Conservation (phyloP, 2,113 vertebrate species). For the Synchiropus splendidus region DNA sequence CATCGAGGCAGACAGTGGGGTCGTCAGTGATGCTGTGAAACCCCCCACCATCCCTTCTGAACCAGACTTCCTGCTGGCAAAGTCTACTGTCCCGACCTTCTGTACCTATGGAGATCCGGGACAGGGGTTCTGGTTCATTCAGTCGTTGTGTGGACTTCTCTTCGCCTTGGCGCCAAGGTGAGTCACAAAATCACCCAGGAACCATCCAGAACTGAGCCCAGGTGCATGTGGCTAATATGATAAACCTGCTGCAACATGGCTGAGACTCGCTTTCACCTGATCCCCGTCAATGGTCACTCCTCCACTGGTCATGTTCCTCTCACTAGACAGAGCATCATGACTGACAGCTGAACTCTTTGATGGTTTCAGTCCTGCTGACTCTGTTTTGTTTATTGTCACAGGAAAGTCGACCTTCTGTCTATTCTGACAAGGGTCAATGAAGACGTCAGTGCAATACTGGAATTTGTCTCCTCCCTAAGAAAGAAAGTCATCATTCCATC, state of each 20-base stretch:
- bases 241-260: too few relatives aligned
- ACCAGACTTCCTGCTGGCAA: slow-evolving; percentile 77
- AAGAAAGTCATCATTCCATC: slow-evolving; percentile 73
- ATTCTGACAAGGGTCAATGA: slow-evolving; percentile 82
- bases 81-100: slow-evolving; percentile 73
- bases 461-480: slow-evolving; percentile 70
- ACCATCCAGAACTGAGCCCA: too few relatives aligned
- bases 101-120: slow-evolving; percentile 59
- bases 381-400: slow-evolving; percentile 39
- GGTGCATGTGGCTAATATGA: too few relatives aligned
- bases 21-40: background rate
- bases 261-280: too few relatives aligned
- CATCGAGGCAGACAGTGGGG: background rate
- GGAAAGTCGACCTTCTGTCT: slow-evolving; percentile 71
- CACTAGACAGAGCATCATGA: too few relatives aligned
- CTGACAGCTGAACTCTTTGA: too few relatives aligned
- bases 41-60: slow-evolving; percentile 55
- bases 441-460: slow-evolving; percentile 83
- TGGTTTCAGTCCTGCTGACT: too few relatives aligned
- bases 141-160: slow-evolving; percentile 75
- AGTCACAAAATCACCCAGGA: too few relatives aligned
- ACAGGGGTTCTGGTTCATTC: slow-evolving; percentile 80
- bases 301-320: too few relatives aligned
- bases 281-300: too few relatives aligned
- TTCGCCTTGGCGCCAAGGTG: slow-evolving; percentile 72